Conservation (phyloP, 2,113 vertebrate species). For the Chloroceryle aenea region DNA sequence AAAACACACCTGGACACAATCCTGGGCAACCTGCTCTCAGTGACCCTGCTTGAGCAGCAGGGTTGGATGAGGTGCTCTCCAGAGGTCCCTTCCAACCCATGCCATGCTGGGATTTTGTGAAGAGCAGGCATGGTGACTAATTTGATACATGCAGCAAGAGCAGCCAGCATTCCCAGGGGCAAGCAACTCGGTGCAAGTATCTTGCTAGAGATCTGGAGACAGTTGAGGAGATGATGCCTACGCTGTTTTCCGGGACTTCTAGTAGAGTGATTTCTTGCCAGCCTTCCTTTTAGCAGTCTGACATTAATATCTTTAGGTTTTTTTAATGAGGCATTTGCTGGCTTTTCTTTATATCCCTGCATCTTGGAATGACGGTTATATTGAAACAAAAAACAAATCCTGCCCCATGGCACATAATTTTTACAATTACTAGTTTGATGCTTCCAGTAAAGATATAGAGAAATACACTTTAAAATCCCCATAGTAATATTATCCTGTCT, state of each 20-base stretch:
- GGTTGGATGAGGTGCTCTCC: background rate
- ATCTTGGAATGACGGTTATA: background rate
- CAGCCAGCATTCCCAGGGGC: background rate
- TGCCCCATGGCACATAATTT: background rate
- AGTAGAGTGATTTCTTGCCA: background rate
- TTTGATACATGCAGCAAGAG: background rate
- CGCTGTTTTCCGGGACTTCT: background rate
- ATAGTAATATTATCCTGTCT: background rate
- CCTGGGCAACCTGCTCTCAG: background rate
- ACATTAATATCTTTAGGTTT: background rate
- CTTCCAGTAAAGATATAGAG: background rate
- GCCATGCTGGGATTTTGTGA: background rate
- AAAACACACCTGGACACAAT: background rate
- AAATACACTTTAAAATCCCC: background rate
- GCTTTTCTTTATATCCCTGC: background rate
- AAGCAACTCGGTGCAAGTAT: background rate
- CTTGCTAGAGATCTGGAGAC: background rate
- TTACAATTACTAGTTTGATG: background rate
- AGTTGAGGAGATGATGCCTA: background rate
- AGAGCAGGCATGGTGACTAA: background rate
- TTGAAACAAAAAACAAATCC: background rate
- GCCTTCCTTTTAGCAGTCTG: background rate
- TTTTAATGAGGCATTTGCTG: background rate
- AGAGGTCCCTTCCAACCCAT: background rate
- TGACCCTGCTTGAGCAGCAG: background rate